phyloP scores from a whole-genome alignment of 2,113 vertebrate genomes.

The Oryzias celebensis region DNA sequence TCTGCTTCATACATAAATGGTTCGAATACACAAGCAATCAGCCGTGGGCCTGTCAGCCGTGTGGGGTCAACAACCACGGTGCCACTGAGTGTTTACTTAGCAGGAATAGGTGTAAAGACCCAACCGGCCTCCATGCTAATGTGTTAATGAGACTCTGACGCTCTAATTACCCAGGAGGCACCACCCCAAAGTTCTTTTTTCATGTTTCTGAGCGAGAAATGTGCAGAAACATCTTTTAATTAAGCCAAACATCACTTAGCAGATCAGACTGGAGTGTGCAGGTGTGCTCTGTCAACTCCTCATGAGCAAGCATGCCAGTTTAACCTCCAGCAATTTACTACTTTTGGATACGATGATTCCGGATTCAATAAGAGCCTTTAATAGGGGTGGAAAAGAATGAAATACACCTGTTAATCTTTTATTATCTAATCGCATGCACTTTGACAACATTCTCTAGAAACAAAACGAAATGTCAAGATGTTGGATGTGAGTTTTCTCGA shows the following conservation, averaged over 20 bases:
- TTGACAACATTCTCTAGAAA: constrained; percentile 46
- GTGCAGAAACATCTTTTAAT: constrained; percentile 3
- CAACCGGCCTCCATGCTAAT: constrained; percentile 17
- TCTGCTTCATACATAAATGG: constrained; percentile 27
- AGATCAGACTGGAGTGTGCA: constrained; percentile 1
- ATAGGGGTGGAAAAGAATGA: constrained; percentile 15
- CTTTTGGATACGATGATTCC: not conserved
- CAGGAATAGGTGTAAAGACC: constrained; percentile 17
- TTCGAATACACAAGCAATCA: constrained; percentile 35
- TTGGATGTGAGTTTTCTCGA: constrained; percentile 13
- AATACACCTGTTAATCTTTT: constrained; percentile 54
- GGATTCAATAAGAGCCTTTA: constrained; percentile 38
- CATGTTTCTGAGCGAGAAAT: constrained; percentile 3
- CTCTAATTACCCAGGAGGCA: constrained; percentile 33
- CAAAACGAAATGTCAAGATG: no score
- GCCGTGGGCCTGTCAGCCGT: constrained; percentile 29
- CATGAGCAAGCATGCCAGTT: constrained; percentile 11
- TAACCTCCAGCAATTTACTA: constrained; percentile 13
- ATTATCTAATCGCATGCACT: constrained; percentile 48
- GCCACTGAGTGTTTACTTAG: constrained; percentile 23
- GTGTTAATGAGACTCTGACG: constrained; percentile 48
- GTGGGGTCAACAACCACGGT: constrained; percentile 18
- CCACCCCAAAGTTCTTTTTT: not conserved
- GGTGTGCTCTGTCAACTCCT: constrained; percentile 30
- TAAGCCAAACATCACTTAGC: not conserved